Evolutionary conservation across 2,797 vertebrate species (phyloP), one percentile per base, ranked within the genome.

Genomic region (Scolopax bukidnonensis): DNA sequence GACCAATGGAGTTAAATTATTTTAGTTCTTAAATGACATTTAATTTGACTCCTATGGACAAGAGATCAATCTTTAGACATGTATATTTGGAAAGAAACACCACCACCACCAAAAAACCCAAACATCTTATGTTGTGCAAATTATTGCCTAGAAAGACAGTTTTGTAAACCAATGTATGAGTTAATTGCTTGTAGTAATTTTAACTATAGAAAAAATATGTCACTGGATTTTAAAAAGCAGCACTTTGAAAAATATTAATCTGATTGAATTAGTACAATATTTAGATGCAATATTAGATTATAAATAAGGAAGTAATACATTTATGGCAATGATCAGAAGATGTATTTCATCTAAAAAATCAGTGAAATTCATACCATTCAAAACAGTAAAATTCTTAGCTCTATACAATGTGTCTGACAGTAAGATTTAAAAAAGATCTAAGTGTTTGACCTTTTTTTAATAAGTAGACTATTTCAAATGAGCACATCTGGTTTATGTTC

Each of bases 401-500:
- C 90, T 75, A 28, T 53, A 78, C 75, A 98, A 92, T 96, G 79
- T 95, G 38, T 91, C 95, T 97, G 97, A 96, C 97, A 97, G 92
- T 96, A 96, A 97, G 95, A 96, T 97, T 97, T 97, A 54, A 94
- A 95, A 97, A 97, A 98, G 97, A 97, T 98, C 95, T 97, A 93
- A 97, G 92, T 89, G 73, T 77, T 64, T 98, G 96, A 98, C 97
- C 95, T 98, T 98, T 97, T 94, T 96, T 91, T 94, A 87, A 93
- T 96, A 98, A 97, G 97, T 92, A 94, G 96, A 90, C 93, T 97
- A 97, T 97, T 96, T 97, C 89, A 98, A 98, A 97, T 94, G 97
- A 97, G 94, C 79, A 97, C 97, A 98, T 98, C 98, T 98, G 97
- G 97, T 98, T 98, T 98, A 98, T 98, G 97, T 98, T 97, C 95